phyloP scores from a whole-genome alignment of 2,113 vertebrate genomes.

The Aegotheles bennettii region DNA sequence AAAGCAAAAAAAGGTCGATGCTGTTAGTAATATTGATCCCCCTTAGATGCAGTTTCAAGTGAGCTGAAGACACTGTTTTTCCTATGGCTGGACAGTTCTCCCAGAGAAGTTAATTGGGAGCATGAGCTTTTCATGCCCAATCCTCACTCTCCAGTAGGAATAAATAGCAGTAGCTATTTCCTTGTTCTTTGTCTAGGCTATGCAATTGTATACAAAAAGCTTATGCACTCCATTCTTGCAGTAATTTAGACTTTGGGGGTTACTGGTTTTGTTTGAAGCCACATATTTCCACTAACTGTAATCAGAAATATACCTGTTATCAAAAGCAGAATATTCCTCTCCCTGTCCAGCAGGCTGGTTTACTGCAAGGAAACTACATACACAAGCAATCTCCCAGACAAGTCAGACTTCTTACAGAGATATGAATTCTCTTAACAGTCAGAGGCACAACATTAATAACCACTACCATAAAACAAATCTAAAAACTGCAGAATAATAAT shows the following conservation, averaged over 20 bases:
- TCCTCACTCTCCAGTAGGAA: neutral
- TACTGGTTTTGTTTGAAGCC: neutral
- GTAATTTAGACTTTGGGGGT: neutral
- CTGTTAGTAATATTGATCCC: neutral
- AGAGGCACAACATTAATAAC: conserved; percentile 42
- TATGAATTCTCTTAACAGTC: conserved; percentile 35
- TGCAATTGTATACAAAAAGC: neutral
- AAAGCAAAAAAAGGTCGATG: neutral
- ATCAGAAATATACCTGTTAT: neutral
- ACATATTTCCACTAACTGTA: neutral
- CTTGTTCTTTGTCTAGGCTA: neutral
- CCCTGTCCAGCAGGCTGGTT: conserved; percentile 31
- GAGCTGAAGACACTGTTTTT: neutral
- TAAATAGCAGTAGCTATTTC: neutral
- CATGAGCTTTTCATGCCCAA: neutral
- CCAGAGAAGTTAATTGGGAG: neutral
- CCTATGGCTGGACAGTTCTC: neutral
- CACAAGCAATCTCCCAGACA: conserved; percentile 22
- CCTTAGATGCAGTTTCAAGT: neutral
- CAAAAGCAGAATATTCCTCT: neutral
- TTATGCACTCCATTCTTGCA: neutral
- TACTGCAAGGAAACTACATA: conserved; percentile 33
- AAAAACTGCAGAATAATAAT: conserved; percentile 50
- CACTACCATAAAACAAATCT: conserved; percentile 48
- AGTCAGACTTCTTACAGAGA: conserved; percentile 42